Base-by-base conservation (phyloP, 2,113 vertebrate species). In the Callospermophilus lateralis region DNA sequence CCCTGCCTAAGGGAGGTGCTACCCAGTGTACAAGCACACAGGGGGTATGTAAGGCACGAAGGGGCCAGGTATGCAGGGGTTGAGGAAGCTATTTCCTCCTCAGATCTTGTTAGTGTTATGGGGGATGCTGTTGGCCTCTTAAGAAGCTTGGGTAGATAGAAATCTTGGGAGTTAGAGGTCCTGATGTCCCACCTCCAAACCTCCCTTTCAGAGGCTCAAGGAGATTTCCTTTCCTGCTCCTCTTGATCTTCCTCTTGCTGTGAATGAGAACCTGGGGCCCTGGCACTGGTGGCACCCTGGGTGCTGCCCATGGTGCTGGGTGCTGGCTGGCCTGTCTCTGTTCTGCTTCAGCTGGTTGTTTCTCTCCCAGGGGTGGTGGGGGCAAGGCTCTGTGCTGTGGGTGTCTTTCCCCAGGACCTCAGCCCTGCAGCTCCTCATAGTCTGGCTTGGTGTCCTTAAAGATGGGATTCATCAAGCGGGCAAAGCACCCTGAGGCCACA, bases 381-480 rank as follows among this genome's bases (percentile, higher is more conserved):
- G 68, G 88, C 30, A n/a, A 26, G 77, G 55, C 32, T 8, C 22
- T 6, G 45, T 4, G 48, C 86, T 16, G 63, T 24, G n/a, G 11
- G 11, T 37, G 16, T 2, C 5, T 88, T 63, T 24, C 53, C 22
- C 32, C 45, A 86, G 85, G 24, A 6, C 1, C 1, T 39, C 76
- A 28, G 53, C 26, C 37, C 74, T 39, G 11, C 17, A 34, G 1
- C 45, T 45, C 17, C 89, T 94, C 89, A 91, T 48, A 51, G 22
- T 84, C 74, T 85, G 83, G 37, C 51, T 42, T 79, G 53, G 32
- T 85, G 13, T 78, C 73, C 89, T 80, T 10, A n/a, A 94, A 99
- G 99, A 98, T 99, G 98, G 99, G 99, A 55, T 99, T 99, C 97
- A 99, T 99, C 98, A 99, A 96, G 84, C 99, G 99, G 39, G 98